Evolutionary conservation across 2,113 vertebrate genomes (phyloP), one percentile per base, ranked within the genome.

Genomic region (Condylura cristata): DNA sequence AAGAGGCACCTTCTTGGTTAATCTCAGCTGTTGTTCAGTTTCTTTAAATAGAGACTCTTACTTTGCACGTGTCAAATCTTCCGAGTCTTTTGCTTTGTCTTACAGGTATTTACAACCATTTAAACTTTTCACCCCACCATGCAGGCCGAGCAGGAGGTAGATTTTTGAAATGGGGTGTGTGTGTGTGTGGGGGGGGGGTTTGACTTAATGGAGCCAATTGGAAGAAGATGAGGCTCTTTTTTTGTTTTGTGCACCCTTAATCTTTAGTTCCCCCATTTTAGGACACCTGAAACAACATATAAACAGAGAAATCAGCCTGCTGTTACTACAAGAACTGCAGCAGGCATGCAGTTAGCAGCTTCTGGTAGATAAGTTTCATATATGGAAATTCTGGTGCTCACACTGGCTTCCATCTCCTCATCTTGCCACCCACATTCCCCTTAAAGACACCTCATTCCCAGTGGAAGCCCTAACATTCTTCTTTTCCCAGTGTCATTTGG

Each of bases 121-220:
- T 97, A 89, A 95, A 96, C 95, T 96, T 93, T 95, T 96, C 90
- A 96, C 90, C 95, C 68, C n/a, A 90, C 76, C 30, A 44, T 0
- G 0, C 17, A 81, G 71, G 17, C 70, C 65, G 91, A 72, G n/a
- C 48, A 65, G 80, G 58, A 82, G 76, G 71, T 32, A 65, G 48
- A 16, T 76, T 61, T 83, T 37, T 13, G 56, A 81, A 81, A 46
- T 37, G 5, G 2, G n/a, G n/a, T n/a, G n/a, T n/a, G n/a, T n/a
- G n/a, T n/a, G n/a, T n/a, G n/a, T n/a, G n/a, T n/a, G n/a, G n/a
- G n/a, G n/a, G 44, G 34, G 32, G 70, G 30, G 14, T 90, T 74
- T 81, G 72, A 94, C 26, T 86, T 94, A 86, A 91, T 34, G 16
- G 46, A 41, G 34, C 46, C 86, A 81, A 0, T 11, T 60, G n/a